phyloP scores from a whole-genome alignment of 2,888 invertebrate genomes.

The Noctua pronuba region DNA sequence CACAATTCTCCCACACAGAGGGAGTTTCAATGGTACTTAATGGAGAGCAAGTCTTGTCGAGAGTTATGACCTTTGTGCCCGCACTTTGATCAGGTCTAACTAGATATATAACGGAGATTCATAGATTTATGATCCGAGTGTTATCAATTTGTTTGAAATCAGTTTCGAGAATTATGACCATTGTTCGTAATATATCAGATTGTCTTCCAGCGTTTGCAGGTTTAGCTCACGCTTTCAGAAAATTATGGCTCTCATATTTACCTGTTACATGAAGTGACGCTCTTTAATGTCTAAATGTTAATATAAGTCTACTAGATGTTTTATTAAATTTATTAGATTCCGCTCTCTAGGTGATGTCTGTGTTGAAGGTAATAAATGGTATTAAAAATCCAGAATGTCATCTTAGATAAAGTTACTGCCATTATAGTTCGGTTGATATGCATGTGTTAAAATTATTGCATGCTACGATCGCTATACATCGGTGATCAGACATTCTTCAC shows the following conservation, averaged over 20 bases:
- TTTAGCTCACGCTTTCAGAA: slow-evolving; percentile 4
- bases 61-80: slow-evolving; percentile 71
- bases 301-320: slow-evolving; percentile 63
- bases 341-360: slow-evolving; percentile 76
- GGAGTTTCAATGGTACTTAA: slow-evolving; percentile 74
- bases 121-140: slow-evolving; percentile 37
- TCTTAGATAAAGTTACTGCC: slow-evolving; percentile 71
- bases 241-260: neutral
- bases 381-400: slow-evolving; percentile 68
- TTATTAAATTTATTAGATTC: slow-evolving; percentile 73
- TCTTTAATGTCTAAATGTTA: slow-evolving; percentile 60
- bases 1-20: slow-evolving; percentile 59
- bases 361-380: slow-evolving; percentile 74
- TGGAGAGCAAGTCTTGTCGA: slow-evolving; percentile 69
- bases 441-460: slow-evolving; percentile 80
- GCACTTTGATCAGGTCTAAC: slow-evolving; percentile 61
- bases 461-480: slow-evolving; percentile 73
- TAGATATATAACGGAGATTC: slow-evolving; percentile 41
- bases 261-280: slow-evolving; percentile 64
- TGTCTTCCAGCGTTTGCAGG: slow-evolving; percentile 15
- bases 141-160: slow-evolving; percentile 46
- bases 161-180: slow-evolving; percentile 33
- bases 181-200: slow-evolving; percentile 33
- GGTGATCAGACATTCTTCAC: slow-evolving; percentile 70
- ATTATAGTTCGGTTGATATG: slow-evolving; percentile 74